Evolutionary conservation across 1,140 invertebrate species (phyloP).

Genomic region (Drosophila persimilis): DNA sequence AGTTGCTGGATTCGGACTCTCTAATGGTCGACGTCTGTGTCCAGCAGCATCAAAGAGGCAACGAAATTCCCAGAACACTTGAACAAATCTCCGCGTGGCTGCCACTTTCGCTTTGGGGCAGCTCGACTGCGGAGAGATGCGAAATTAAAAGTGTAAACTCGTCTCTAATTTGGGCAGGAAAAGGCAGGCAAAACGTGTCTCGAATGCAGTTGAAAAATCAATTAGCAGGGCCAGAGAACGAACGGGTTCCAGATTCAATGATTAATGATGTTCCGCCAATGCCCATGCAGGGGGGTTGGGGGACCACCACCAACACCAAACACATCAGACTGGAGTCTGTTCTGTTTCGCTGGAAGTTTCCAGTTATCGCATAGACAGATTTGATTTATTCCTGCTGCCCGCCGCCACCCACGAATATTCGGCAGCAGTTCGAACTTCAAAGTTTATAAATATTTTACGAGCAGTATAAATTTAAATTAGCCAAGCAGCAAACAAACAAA

Average conservation of each 20-base stretch:
- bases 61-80: conserved; percentile 35
- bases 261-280: conserved; percentile 66
- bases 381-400: conserved; percentile 63
- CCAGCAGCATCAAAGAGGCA: not conserved
- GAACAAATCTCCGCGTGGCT: conserved; percentile 22
- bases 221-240: conserved; percentile 42
- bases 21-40: conserved; percentile 18
- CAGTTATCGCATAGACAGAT: conserved; percentile 67
- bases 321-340: conserved; percentile 46
- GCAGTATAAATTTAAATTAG: conserved; percentile 56
- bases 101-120: conserved; percentile 67
- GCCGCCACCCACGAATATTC: conserved; percentile 59
- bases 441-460: conserved; percentile 59
- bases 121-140: conserved; percentile 14
- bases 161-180: conserved; percentile 47
- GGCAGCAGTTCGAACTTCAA: conserved; percentile 36
- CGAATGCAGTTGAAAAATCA: conserved; percentile 63
- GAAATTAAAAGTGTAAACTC: conserved; percentile 76
- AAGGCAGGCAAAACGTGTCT: conserved; percentile 35
- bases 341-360: conserved; percentile 30
- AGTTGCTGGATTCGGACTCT: conserved; percentile 30
- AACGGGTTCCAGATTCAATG: conserved; percentile 37
- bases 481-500: conserved; percentile 24
- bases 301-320: conserved; percentile 54
- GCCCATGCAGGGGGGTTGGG: not conserved